Evolutionary conservation across 2,888 invertebrate species (phyloP), one percentile per base, ranked within the genome.

Genomic region (Drymonia ruficornis): DNA sequence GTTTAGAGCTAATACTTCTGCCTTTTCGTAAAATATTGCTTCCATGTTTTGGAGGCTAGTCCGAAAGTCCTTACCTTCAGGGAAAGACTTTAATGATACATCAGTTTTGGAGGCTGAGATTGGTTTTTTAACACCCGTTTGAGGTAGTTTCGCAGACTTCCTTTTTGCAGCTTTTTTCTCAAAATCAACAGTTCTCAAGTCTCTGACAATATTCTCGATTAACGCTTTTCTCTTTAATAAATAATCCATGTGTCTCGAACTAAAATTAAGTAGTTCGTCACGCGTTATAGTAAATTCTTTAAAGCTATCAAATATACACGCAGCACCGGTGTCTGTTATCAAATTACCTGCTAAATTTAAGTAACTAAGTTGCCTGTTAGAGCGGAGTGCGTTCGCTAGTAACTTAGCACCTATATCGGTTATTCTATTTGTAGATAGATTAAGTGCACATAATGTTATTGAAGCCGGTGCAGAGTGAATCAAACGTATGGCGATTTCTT

Each of bases 261-360:
- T 76, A 0, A 63, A 72, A 13, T 12, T 11, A 12, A 43, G 12
- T 28, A 45, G 15, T 58, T 86, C 87, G 0, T 80, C 69, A 1
- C 29, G 19, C 0, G 63, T 68, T n/a, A 88, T 34, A 12, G 71
- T 63, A 43, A 86, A 88, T 31, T 79, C 74, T 4, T 44, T 15
- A 5, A 87, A 56, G 5, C 28, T 57, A 4, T 76, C 52, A 0
- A 89, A 52, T 38, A 89, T 71, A 0, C 44, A 40, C 0, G 23
- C 18, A 0, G 70, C 80, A 1, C 89, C 88, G 1, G 48, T 52
- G 53, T 90, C 88, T 0, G 78, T 75, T 0, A 89, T 63, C 45
- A 56, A 65, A 29, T 89, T 89, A 42, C 75, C 77, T 2, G 84
- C 68, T 52, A 89, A 55, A 63, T 86, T 89, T 16, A 89, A 50